Evolutionary conservation across 1,140 invertebrate species (phyloP).

Genomic region (Macrotrachela quadricornifera): DNA sequence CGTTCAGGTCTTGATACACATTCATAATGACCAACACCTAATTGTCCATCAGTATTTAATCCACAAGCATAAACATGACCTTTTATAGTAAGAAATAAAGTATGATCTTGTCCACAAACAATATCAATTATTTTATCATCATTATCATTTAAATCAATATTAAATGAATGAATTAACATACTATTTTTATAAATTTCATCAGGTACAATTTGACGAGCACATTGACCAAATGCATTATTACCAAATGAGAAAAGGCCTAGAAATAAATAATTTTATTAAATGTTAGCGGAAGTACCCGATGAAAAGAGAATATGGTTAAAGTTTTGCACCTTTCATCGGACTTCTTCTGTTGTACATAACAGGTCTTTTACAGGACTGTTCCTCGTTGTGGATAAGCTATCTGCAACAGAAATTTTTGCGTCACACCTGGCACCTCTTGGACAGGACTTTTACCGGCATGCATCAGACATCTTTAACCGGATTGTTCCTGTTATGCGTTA

Average conservation of each 20-base stretch:
- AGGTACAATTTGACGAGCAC: constrained; percentile 54
- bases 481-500: no score
- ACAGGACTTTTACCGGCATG: no score
- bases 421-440: no score
- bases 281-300: no score
- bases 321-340: no score
- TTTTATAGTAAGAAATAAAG: constrained; percentile 52
- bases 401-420: no score
- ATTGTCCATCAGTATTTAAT: constrained; percentile 76
- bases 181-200: constrained; percentile 45
- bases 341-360: no score
- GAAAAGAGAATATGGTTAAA: no score
- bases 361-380: no score
- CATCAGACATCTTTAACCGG: no score
- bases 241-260: constrained; percentile 51
- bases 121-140: constrained; percentile 31
- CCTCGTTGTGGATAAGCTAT: no score
- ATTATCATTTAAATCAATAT: neutral
- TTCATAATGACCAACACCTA: constrained; percentile 22
- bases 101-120: constrained; percentile 65
- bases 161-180: constrained; percentile 2
- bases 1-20: constrained; percentile 13
- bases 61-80: constrained; percentile 70
- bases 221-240: constrained; percentile 81
- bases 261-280: neutral